These are phyloP conservation scores for Thamnaconus septentrionalis DNA, from an alignment of 2,113 vertebrate species.

Conservation along the genomic window DNA sequence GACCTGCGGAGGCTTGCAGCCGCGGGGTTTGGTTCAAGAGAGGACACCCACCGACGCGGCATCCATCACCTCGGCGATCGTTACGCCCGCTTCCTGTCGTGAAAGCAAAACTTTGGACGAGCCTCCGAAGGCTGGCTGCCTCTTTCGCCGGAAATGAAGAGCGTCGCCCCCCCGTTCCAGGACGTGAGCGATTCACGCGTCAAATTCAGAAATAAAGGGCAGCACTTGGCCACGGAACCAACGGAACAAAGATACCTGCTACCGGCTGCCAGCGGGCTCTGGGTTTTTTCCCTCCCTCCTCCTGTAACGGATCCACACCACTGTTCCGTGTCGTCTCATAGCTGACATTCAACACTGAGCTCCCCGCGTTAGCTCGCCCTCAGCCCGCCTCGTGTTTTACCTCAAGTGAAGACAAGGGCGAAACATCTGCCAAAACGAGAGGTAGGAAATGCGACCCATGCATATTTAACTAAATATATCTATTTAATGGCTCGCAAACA, in stretches of 20 bases:
- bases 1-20: conserved; percentile 65
- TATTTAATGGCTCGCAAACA: conserved; percentile 56
- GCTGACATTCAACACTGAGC: conserved; percentile 31
- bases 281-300: conserved; percentile 19
- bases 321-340: conserved; percentile 27
- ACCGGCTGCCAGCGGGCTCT: conserved; percentile 37
- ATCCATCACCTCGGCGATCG: too few species aligned
- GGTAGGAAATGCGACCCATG: conserved; percentile 27
- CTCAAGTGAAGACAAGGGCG: conserved; percentile 10
- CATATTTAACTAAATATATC: conserved; percentile 55
- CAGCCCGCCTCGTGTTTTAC: conserved; percentile 13
- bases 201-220: conserved; percentile 67
- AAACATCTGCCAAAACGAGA: conserved; percentile 10
- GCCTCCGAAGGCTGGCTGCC: conserved; percentile 33
- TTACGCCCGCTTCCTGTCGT: conserved; percentile 9
- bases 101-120: conserved; percentile 36
- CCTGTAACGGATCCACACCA: conserved; percentile 31
- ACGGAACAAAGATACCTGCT: conserved; percentile 42
- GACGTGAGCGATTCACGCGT: conserved; percentile 60
- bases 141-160: conserved; percentile 41
- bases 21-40: conserved; percentile 55
- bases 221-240: conserved; percentile 38
- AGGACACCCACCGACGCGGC: conserved; percentile 32
- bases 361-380: conserved; percentile 10
- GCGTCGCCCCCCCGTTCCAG: conserved; percentile 33